Evolutionary conservation across 2,113 vertebrate species (phyloP), one percentile per base, ranked within the genome.

Genomic region (Recurvirostra avosetta): DNA sequence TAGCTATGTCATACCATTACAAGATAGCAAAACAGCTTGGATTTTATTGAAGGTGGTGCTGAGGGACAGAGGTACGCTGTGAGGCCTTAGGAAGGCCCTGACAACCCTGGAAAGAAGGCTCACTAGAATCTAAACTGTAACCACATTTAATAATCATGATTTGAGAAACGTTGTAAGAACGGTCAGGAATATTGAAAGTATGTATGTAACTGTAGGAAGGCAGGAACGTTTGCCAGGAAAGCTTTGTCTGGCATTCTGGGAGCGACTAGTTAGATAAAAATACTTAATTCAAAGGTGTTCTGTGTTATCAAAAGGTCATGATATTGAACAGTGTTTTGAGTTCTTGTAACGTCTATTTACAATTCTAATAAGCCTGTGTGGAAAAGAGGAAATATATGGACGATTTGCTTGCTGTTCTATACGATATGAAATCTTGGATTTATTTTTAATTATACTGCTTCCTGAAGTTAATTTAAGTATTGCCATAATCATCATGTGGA

Each of bases 21-120:
- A 66, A 81, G 34, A 26, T 11, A 80, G 40, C 16, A 80, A 86
- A 88, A 20, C 27, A 49, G 32, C 20, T 16, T 59, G 34, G 43
- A 17, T 92, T 86, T 76, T 80, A 26, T 41, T 43, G 45, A 66
- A 4, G 4, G 11, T 30, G 47, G 38, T 68, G 72, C 17, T 76
- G 38, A 71, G n/a, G 25, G 34, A 8, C 40, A 89, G n/a, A 68
- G 59, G 14, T n/a, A n/a, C 0, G 1, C 8, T 14, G 2, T 27
- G 52, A 75, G 32, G 58, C 36, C 75, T 61, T 40, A 11, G 27
- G 14, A 90, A 74, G 27, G 26, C 26, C 21, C 11, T 61, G 50
- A 36, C 27, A 81, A 29, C 8, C 5, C 14, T 56, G 34, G 55
- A 82, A 62, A 58, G 20, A 58, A 71, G 45, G 43, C 9, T 56